phyloP scores from a whole-genome alignment of 2,797 vertebrate genomes.

The Morelia viridis region DNA sequence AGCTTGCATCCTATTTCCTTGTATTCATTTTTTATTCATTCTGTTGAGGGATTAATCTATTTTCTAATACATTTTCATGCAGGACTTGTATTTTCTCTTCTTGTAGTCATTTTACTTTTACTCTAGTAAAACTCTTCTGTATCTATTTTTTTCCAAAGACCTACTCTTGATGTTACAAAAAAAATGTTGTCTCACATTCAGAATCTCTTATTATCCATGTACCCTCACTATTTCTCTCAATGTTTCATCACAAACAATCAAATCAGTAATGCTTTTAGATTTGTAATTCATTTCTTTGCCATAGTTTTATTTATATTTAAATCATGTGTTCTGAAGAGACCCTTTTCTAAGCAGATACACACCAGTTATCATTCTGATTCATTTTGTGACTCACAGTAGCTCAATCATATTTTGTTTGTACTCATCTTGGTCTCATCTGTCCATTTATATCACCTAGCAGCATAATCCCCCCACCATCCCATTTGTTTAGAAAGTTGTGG shows the following conservation, averaged over 20 bases:
- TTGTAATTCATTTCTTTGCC: neutral
- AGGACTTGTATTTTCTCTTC: too few species aligned
- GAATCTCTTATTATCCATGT: neutral
- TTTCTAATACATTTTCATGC: too few species aligned
- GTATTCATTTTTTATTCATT: too few species aligned
- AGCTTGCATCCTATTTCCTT: too few species aligned
- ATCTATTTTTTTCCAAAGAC: neutral
- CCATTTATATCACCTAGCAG: neutral
- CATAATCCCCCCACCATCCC: neutral
- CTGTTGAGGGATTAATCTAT: too few species aligned
- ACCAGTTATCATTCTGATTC: neutral
- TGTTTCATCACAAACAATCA: neutral
- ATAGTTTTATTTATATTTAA: neutral
- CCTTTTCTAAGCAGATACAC: neutral
- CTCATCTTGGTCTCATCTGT: neutral
- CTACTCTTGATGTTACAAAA: neutral
- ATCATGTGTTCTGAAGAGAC: neutral
- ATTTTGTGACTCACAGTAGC: neutral
- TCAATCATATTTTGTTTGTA: neutral
- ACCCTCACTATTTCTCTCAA: neutral
- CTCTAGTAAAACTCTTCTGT: neutral
- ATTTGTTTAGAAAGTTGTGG: neutral
- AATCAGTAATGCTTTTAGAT: neutral
- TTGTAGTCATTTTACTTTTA: too few species aligned
- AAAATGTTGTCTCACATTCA: neutral